These are phyloP conservation scores for Ophion slaviceki DNA, from an alignment of 2,888 invertebrate species.

Conservation along the genomic window DNA sequence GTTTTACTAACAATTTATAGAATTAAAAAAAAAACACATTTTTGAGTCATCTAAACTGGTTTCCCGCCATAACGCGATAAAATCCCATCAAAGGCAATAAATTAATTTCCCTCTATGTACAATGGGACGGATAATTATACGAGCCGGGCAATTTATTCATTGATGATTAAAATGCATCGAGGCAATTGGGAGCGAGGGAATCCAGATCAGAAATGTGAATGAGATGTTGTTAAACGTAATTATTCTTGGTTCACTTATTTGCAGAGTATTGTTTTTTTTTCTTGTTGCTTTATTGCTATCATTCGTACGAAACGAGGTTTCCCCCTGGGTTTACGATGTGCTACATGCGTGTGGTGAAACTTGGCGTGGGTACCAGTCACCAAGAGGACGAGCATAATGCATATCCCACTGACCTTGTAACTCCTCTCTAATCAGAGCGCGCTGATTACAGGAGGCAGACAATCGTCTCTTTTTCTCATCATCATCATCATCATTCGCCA, in stretches of 20 bases:
- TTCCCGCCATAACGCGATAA: not conserved
- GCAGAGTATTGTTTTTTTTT: constrained; percentile 16
- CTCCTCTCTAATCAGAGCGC: constrained; percentile 62
- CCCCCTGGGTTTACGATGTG: constrained; percentile 7
- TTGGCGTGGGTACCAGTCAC: constrained; percentile 55
- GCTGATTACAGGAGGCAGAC: constrained; percentile 56
- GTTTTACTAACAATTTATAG: too few species aligned
- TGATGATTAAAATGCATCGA: constrained; percentile 33
- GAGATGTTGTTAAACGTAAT: constrained; percentile 36
- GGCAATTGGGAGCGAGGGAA: constrained; percentile 50
- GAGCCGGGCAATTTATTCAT: constrained; percentile 24
- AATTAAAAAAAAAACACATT: too few species aligned
- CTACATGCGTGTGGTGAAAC: constrained; percentile 47
- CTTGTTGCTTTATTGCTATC: constrained; percentile 13
- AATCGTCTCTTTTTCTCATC: constrained; percentile 60
- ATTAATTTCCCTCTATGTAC: constrained; percentile 3
- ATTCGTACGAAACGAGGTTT: constrained; percentile 29
- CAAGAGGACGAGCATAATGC: constrained; percentile 50
- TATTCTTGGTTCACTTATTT: constrained; percentile 43
- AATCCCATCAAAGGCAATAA: not conserved
- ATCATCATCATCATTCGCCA: constrained; percentile 19
- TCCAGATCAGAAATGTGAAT: constrained; percentile 48
- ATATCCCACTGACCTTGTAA: constrained; percentile 63
- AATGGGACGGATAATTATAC: constrained; percentile 11
- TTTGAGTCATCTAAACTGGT: too few species aligned